Percentiles rank a stretch among this genome's conserved stretches.
Evolutionary conservation across 2,888 invertebrate species (phyloP).

Genomic region (Melipona beecheii): DNA sequence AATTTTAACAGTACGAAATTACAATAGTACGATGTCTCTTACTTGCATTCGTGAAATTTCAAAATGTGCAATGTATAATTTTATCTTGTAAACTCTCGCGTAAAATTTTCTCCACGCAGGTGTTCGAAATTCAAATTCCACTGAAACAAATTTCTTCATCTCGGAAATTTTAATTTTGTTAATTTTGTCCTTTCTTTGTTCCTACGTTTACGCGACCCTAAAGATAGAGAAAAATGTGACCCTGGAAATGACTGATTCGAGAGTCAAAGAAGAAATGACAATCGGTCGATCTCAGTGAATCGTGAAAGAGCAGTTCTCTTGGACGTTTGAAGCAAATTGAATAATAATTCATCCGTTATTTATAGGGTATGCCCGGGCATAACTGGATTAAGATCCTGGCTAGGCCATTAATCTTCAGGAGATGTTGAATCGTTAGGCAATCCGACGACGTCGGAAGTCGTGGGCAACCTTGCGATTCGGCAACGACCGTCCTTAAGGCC

Average conservation of each 20-base stretch:
- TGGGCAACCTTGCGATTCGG: slow-evolving; percentile 47
- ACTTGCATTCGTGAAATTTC: no score
- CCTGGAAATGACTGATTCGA: neutral
- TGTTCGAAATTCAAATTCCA: no score
- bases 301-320: neutral
- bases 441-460: slow-evolving; percentile 33
- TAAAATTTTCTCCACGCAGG: no score
- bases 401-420: slow-evolving; percentile 46
- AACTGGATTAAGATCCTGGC: slow-evolving; percentile 26
- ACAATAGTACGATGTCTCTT: no score
- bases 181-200: no score
- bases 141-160: no score
- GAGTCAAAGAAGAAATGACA: neutral
- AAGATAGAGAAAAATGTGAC: neutral
- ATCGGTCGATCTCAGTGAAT: neutral
- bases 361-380: neutral
- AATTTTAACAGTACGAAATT: no score
- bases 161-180: no score
- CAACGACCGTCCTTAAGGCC: slow-evolving; percentile 54
- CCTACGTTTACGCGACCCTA: neutral
- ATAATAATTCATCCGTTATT: neutral
- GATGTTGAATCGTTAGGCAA: slow-evolving; percentile 35
- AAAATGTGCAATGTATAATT: no score
- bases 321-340: slow-evolving; percentile 1
- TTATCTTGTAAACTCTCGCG: no score